phyloP scores from a whole-genome alignment of 2,113 vertebrate genomes.

The Dipodomys stephensi region DNA sequence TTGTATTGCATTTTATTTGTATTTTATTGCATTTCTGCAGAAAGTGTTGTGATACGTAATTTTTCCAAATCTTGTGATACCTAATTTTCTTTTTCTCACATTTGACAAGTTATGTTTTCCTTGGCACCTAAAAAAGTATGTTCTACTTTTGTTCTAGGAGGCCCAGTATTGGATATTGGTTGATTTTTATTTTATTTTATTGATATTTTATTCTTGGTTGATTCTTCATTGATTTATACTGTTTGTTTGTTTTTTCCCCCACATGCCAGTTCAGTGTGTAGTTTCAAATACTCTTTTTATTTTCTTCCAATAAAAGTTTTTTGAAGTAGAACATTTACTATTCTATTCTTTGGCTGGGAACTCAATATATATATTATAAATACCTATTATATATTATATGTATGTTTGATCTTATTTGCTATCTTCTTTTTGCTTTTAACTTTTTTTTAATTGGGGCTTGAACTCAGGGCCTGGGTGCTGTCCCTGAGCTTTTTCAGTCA shows the following conservation, averaged over 20 bases:
- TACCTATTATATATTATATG: too few relatives aligned
- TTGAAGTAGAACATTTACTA: background rate
- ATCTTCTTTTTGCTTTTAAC: slow-evolving; percentile 3
- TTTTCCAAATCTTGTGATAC: background rate
- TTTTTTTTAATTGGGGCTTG: background rate
- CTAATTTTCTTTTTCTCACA: background rate
- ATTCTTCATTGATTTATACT: background rate
- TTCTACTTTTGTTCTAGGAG: slow-evolving; percentile 32
- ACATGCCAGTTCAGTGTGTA: background rate
- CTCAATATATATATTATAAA: background rate
- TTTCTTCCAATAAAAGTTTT: background rate
- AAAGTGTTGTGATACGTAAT: background rate
- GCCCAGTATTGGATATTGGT: background rate
- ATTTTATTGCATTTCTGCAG: slow-evolving; percentile 14
- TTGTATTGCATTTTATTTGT: background rate
- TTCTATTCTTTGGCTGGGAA: background rate
- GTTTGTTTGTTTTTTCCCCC: background rate
- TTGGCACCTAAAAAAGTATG: background rate
- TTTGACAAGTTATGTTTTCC: slow-evolving; percentile 26
- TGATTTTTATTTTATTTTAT: background rate
- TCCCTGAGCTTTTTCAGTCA: too few relatives aligned
- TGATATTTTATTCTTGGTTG: background rate
- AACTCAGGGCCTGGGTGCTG: too few relatives aligned
- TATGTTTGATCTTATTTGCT: slow-evolving; percentile 32
- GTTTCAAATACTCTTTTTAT: background rate